Conservation (phyloP, 92 coral and sea anemone species). For the Nematostella vectensis region DNA sequence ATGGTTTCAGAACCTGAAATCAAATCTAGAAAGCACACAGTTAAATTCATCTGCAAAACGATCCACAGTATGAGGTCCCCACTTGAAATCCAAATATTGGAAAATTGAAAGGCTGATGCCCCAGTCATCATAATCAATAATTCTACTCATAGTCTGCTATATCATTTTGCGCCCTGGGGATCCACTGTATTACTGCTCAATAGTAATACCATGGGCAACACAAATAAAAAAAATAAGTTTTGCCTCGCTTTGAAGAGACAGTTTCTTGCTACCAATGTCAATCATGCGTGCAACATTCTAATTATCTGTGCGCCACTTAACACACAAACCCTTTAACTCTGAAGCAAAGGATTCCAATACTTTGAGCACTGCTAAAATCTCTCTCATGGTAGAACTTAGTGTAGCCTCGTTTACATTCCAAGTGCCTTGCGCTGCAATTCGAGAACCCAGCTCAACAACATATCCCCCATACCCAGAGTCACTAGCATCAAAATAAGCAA, state of each 20-base stretch:
- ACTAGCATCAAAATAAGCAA: conserved; percentile 23
- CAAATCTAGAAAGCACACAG: conserved; percentile 15
- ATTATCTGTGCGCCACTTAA: conserved; percentile 14
- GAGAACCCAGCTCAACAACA: conserved; percentile 18
- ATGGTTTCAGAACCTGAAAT: conserved; percentile 29
- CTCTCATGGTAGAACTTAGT: conserved; percentile 2
- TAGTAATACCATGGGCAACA: conserved; percentile 1
- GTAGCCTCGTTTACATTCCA: not conserved
- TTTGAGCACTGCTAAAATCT: not conserved
- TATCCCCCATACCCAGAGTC: conserved; percentile 19
- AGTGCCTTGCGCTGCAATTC: conserved; percentile 14
- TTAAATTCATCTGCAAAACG: conserved; percentile 23
- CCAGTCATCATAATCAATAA: conserved; percentile 11
- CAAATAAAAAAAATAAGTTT: conserved; percentile 15
- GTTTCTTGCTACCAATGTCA: conserved; percentile 13
- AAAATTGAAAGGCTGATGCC: conserved; percentile 7
- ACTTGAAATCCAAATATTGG: conserved; percentile 4
- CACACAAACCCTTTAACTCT: conserved; percentile 1
- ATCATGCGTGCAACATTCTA: conserved; percentile 20
- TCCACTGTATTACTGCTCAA: conserved; percentile 4
- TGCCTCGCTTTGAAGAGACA: conserved; percentile 8
- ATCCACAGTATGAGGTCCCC: conserved; percentile 23
- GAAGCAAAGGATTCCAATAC: conserved; percentile 8
- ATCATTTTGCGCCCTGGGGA: conserved; percentile 4
- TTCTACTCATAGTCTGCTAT: conserved; percentile 22